These are phyloP conservation scores for Hypomesus transpacificus DNA, from an alignment of 2,113 vertebrate species.

Conservation along the genomic window DNA sequence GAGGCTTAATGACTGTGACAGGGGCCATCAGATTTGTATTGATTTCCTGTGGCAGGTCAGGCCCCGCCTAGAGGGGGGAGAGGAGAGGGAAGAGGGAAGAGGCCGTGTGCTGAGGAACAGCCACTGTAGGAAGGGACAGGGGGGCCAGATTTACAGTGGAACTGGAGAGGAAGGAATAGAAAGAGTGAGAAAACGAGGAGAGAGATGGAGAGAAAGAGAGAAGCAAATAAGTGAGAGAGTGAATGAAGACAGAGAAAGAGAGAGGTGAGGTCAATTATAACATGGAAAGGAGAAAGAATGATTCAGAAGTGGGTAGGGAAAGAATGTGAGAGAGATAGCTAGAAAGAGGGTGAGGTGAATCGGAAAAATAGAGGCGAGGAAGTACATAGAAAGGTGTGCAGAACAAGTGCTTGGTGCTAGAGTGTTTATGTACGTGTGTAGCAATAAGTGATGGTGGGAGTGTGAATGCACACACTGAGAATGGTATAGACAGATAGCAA, in stretches of 20 bases:
- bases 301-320: constrained; percentile 6
- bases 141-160: too few species aligned
- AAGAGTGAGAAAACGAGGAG: background rate
- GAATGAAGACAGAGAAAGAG: background rate
- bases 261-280: background rate
- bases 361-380: constrained; percentile 1
- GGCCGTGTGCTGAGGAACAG: background rate
- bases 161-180: background rate
- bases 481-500: background rate
- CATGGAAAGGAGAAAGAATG: background rate
- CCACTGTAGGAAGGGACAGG: background rate
- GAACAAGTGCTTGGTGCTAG: constrained; percentile 19
- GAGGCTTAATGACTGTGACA: constrained; percentile 39
- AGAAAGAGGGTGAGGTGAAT: background rate
- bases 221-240: background rate
- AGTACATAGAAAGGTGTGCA: background rate
- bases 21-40: constrained; percentile 39
- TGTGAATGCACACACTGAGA: background rate
- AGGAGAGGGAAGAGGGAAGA: background rate
- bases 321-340: constrained; percentile 13
- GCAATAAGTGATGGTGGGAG: too few species aligned
- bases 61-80: constrained; percentile 12
- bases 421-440: constrained; percentile 31
- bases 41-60: constrained; percentile 42
- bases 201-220: background rate